Percentiles rank a stretch among this genome's conserved stretches.
These are phyloP conservation scores for Vireo altiloquus DNA, from an alignment of 2,113 vertebrate species.

Conservation along the genomic window DNA sequence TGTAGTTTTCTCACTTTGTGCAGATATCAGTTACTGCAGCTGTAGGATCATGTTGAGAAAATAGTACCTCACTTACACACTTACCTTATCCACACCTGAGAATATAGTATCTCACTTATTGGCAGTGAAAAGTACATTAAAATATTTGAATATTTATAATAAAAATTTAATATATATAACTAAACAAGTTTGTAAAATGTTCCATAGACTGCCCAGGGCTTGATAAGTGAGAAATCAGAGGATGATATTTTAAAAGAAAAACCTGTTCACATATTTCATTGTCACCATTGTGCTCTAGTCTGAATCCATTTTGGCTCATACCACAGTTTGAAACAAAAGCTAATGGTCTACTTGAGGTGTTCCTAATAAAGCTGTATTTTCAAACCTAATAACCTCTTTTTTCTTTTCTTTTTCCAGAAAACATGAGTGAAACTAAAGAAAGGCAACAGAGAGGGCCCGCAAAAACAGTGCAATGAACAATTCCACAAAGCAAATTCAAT, in stretches of 20 bases:
- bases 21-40: background rate
- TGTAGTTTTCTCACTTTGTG: background rate
- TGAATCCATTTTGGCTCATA: background rate
- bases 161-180: background rate
- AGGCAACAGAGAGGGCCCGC: background rate
- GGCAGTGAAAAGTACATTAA: background rate
- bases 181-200: background rate
- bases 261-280: background rate
- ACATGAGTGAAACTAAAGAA: background rate
- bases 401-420: background rate
- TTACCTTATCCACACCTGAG: no score
- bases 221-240: background rate
- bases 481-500: background rate
- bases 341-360: background rate
- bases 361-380: background rate
- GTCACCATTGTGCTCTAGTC: background rate
- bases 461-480: background rate
- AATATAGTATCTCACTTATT: background rate
- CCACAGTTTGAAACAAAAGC: background rate
- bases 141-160: background rate
- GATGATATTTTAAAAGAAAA: background rate
- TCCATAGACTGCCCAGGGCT: background rate
- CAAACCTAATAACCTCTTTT: background rate
- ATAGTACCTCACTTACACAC: rapidly evolving
- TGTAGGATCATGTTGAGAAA: background rate